Conservation (phyloP, 2,113 vertebrate species). For the Bos indicus region DNA sequence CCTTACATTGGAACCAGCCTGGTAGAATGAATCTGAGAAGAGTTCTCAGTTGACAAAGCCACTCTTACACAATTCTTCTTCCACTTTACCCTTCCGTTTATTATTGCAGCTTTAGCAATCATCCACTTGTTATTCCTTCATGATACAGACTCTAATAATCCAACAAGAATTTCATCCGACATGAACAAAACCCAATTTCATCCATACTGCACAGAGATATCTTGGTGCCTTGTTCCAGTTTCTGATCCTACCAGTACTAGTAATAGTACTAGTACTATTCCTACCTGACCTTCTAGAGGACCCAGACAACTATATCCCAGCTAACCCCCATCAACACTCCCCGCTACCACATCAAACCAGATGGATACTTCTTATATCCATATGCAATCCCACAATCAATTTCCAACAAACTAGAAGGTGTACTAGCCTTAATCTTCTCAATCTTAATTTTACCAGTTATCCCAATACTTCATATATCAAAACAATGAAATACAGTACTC, state of each 20-base stretch:
- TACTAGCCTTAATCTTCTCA: background rate
- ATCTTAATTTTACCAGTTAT: background rate
- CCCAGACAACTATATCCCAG: background rate
- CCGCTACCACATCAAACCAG: background rate
- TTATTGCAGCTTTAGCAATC: background rate
- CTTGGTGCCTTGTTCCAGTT: background rate
- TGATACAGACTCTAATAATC: background rate
- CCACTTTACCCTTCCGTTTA: background rate
- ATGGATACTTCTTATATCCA: constrained; percentile 33
- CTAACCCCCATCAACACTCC: background rate
- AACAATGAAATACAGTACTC: constrained; percentile 38
- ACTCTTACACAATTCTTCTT: background rate
- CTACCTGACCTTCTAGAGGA: constrained; percentile 3
- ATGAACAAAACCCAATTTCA: background rate
- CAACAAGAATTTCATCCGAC: background rate
- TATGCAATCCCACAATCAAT: constrained; percentile 2
- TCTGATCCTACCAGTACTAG: background rate
- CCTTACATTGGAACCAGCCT: background rate
- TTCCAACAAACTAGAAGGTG: background rate
- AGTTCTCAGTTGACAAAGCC: background rate
- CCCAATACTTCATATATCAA: background rate
- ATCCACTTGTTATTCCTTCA: background rate
- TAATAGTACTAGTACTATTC: background rate
- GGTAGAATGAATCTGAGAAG: background rate
- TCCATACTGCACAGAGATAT: background rate